Evolutionary conservation across 1,140 invertebrate species (phyloP), one percentile per base, ranked within the genome.

Genomic region (Vanessa tameamea): DNA sequence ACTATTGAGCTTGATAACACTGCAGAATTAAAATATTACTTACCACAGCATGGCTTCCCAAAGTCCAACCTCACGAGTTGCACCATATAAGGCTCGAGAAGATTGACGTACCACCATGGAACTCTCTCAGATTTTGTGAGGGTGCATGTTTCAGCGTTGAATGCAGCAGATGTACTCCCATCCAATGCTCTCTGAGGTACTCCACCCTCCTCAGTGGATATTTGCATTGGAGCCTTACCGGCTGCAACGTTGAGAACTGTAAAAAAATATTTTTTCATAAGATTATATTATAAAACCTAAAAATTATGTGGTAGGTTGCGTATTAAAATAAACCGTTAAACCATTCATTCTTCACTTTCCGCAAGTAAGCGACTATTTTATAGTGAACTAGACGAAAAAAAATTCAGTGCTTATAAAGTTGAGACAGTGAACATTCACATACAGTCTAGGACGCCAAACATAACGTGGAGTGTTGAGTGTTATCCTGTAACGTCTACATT

Each of bases 91-190:
- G 98, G 98, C 83, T 99, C 98, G 37, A 99, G 93, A 0, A 99
- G 94, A 90, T 99, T 99, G 78, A 99, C 98, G 91, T 98, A 98
- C 97, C 98, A 99, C 98, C 98, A 98, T 9, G 98, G 98, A 14
- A 95, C 94, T 6, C 95, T 89, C 89, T 98, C 98, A 0, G 95
- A 89, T 87, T 96, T 96, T 0, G 98, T 98, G 47, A 97, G 92
- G 0, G 97, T 98, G 87, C 98, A 99, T 1, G 97, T 98, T 66
- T 97, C 96, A 0, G 95, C 86, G 74, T 94, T 97, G 93, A 96
- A 98, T 84, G 96, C 95, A 57, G 96, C 95, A 11, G 96, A 95
- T 2, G 97, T 98, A 81, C 97, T 98, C 9, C 97, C 97, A 86
- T 98, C 98, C 26, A 99, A 96, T 8, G 97, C 97, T 82, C 97